Evolutionary conservation across 2,888 invertebrate genomes (phyloP), one percentile per base, ranked within the genome.

Genomic region (Chironomus riparius): DNA sequence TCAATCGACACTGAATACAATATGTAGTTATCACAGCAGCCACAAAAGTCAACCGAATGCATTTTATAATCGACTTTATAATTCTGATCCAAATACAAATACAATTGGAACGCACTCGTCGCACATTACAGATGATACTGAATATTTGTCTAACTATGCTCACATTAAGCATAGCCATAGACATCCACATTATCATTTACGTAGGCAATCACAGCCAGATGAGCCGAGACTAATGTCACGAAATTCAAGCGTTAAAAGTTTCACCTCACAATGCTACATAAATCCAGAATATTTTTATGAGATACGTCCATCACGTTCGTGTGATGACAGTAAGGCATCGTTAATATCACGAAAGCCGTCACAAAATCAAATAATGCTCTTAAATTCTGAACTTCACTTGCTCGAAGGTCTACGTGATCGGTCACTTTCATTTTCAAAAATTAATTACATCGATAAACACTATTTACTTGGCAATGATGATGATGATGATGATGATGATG

Each of bases 401-500:
- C 47, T 74, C 4, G 72, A 73, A 24, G 21, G 47, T 10, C 13
- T 73, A 28, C 61, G 62, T 47, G 68, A 47, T 2, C 13, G 47
- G 1, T 74, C 74, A 13, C 65, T 68, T 13, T 74, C 74, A 4
- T 74, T 68, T 65, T 68, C 74, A 10, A 47, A 68, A n/a, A 74
- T 74, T 22, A 65, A 74, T 47, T 68, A 74, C 21, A 21, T 68
- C 15, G 74, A 74, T 4, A 74, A 68, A 48, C 47, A 47, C 4
- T 65, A 74, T 38, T 47, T 68, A 15, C 15, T 18, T n/a, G 56
- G 7, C 15, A 56, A 18, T 18, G 56, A 18, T 15, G 24, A 65
- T 65, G 65, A 24, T 13, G 24, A 2, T 13, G 65, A 81, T 84
- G 13, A 83, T 83, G 78, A 83, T 83, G 0, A 83, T 83, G 15